phyloP scores from a whole-genome alignment of 1,140 invertebrate species.

The Centruroides vittatus region DNA sequence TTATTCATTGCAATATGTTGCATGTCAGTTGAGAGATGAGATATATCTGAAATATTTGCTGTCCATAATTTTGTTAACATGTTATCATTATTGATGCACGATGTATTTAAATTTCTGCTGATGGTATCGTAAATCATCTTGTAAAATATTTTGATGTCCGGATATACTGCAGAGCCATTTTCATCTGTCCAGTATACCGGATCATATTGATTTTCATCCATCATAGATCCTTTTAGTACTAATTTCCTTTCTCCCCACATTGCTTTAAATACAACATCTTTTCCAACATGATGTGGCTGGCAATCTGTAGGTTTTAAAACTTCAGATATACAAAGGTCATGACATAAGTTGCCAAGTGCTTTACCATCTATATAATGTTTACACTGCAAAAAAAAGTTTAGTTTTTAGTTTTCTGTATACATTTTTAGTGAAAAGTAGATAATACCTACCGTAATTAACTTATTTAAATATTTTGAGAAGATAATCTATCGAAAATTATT shows the following conservation, averaged over 20 bases:
- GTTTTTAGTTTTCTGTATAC: too few species aligned
- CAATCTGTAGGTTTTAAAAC: slow-evolving; percentile 39
- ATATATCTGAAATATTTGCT: slow-evolving; percentile 4
- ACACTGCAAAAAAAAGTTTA: slow-evolving; percentile 34
- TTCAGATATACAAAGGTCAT: slow-evolving; percentile 36
- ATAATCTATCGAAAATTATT: too few species aligned
- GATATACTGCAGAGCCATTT: slow-evolving; percentile 32
- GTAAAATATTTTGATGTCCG: slow-evolving; percentile 37
- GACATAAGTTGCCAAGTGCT: slow-evolving; percentile 41
- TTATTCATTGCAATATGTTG: slow-evolving; percentile 34
- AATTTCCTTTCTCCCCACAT: slow-evolving; percentile 35
- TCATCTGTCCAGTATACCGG: slow-evolving; percentile 33
- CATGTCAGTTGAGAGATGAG: background rate
- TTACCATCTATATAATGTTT: slow-evolving; percentile 32
- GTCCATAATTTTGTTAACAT: slow-evolving; percentile 8
- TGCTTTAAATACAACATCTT: slow-evolving; percentile 41
- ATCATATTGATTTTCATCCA: slow-evolving; percentile 9
- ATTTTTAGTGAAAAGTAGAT: too few species aligned
- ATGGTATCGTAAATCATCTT: slow-evolving; percentile 33
- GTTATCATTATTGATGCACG: slow-evolving; percentile 24
- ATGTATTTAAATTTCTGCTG: slow-evolving; percentile 37
- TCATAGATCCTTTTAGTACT: slow-evolving; percentile 36
- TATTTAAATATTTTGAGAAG: too few species aligned
- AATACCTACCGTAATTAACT: too few species aligned
- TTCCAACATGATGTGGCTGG: slow-evolving; percentile 38